phyloP scores from a whole-genome alignment of 2,113 vertebrate species.

The Sinosuthora webbiana region DNA sequence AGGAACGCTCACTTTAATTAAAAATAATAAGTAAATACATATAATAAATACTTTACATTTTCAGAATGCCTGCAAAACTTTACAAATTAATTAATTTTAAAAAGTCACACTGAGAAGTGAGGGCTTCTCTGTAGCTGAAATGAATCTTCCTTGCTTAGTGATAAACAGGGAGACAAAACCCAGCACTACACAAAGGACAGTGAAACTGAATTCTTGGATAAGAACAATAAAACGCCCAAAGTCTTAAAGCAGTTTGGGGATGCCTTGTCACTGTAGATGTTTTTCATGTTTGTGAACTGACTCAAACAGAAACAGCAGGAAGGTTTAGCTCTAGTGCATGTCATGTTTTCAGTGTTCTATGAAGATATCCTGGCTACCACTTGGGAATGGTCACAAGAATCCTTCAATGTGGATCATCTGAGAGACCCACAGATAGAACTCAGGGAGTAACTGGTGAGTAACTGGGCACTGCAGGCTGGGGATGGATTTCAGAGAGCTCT shows the following conservation, averaged over 20 bases:
- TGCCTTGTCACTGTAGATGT: background rate
- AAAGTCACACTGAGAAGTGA: background rate
- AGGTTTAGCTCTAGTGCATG: background rate
- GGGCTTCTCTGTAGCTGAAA: background rate
- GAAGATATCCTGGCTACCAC: no score
- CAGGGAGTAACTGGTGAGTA: no score
- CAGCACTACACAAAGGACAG: background rate
- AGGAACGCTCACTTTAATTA: background rate
- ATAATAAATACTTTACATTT: background rate
- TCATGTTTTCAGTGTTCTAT: no score
- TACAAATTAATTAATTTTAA: background rate
- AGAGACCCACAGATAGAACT: no score
- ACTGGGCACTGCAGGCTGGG: background rate
- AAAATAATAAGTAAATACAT: background rate
- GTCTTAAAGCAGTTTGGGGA: background rate
- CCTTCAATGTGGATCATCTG: no score
- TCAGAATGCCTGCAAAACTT: background rate
- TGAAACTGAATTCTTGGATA: background rate
- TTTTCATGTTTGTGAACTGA: background rate
- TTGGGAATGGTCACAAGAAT: no score
- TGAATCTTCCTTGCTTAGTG: background rate
- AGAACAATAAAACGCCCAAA: background rate
- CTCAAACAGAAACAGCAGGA: background rate
- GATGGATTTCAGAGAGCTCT: background rate
- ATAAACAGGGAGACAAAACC: background rate